Base-by-base conservation (phyloP, 35 echinoderm and acorn worm genomes). In the Lytechinus pictus region DNA sequence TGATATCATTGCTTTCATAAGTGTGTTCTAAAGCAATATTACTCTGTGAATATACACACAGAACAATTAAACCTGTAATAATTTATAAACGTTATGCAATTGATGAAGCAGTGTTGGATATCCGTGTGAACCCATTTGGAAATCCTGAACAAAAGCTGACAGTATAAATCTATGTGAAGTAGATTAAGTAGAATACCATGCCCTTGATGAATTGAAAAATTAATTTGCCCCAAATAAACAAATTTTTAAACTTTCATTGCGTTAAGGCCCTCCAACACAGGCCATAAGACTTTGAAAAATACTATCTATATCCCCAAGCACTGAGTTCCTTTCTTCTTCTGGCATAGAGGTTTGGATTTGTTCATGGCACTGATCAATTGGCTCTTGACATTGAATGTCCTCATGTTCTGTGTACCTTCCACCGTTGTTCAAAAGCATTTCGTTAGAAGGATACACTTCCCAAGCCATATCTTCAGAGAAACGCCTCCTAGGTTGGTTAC, bases 231-330 rank as follows among this genome's bases (percentile, higher is more conserved):
- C 19, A 79, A 79, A 79, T 19, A 21, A 71, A 71, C 1, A 7
- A 79, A 79, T 24, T 79, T 14, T 79, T 8, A 14, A 79, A 24
- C 6, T 79, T 79, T 79, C 3, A 52, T 52, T 90, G 16, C 92
- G 24, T 93, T 93, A 93, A n/a, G 92, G 92, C 27, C 92, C 92
- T 10, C 92, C 92, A 55, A 93, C 92, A 57, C 92, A 93, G 21
- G 92, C 92, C 92, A 93, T 93, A 16, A 93, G 92, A 57, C 92
- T 93, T 93, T 93, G 92, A 93, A 93, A 93, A 57, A 93, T 93
- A 93, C 92, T 93, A 28, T 93, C 92, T 33, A 93, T 93, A 93
- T 93, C 92, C 16, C 92, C 92, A 4, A 93, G 92, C 51, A 93
- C 29, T 53, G 92, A 93, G 55, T 93, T 93, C n/a, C 55, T 54